Conservation (phyloP, 2,113 vertebrate species). For the Heteronetta atricapilla region DNA sequence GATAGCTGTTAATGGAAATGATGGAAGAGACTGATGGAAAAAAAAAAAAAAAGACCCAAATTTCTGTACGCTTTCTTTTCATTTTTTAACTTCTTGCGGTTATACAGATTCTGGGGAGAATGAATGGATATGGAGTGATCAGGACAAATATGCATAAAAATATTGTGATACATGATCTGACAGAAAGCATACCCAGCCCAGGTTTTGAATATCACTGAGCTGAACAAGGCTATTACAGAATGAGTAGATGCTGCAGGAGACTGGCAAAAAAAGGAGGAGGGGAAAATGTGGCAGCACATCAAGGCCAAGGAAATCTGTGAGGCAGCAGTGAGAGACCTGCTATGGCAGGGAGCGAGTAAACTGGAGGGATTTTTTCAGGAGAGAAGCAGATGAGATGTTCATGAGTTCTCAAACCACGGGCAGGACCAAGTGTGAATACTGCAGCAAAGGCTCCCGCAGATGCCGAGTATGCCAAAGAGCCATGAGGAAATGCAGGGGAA, state of each 20-base stretch:
- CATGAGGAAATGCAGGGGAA: not conserved
- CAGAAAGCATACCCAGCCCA: not conserved
- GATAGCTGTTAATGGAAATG: not conserved
- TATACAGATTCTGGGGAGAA: not conserved
- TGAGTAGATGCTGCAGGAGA: not conserved
- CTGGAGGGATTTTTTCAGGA: not conserved
- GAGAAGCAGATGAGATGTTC: not conserved
- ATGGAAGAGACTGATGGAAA: not conserved
- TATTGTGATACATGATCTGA: not conserved
- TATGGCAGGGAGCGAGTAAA: not conserved
- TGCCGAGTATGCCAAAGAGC: not conserved
- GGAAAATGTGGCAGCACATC: not conserved
- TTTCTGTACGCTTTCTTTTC: not conserved
- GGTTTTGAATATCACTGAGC: not conserved
- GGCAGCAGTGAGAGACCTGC: rapidly evolving
- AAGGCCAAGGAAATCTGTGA: not conserved
- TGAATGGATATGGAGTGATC: not conserved
- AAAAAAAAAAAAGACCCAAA: not conserved
- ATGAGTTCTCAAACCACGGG: not conserved
- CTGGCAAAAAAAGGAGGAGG: not conserved
- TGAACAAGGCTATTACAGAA: not conserved
- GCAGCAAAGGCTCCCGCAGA: not conserved
- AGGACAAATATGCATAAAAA: not conserved
- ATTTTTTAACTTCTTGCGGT: not conserved
- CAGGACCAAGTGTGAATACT: not conserved